phyloP scores from a whole-genome alignment of 2,888 invertebrate species.

The Drosophila longiperda region DNA sequence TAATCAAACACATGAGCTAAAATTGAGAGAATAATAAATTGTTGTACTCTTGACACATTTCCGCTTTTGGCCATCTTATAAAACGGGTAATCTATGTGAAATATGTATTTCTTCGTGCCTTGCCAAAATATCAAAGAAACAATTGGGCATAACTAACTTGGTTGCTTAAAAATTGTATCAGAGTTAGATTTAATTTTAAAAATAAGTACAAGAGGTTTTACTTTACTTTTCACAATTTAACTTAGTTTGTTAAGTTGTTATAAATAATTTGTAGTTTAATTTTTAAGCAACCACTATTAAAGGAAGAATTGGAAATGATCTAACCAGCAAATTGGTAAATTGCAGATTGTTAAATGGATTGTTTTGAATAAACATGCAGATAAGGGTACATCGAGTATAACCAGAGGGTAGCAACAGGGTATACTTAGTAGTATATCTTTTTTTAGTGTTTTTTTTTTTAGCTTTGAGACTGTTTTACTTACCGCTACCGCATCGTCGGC shows the following conservation, averaged over 20 bases:
- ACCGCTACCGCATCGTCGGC: slow-evolving; percentile 83
- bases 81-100: slow-evolving; percentile 7
- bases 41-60: slow-evolving; percentile 38
- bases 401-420: slow-evolving; percentile 3
- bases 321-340: background rate
- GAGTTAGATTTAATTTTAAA: background rate
- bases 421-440: background rate
- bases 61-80: slow-evolving; percentile 39
- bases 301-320: background rate
- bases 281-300: background rate
- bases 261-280: background rate
- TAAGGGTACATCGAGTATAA: slow-evolving; percentile 6
- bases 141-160: background rate
- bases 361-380: slow-evolving; percentile 36
- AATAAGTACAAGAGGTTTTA: background rate
- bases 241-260: background rate
- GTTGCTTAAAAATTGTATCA: background rate
- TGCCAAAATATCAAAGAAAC: slow-evolving; percentile 40
- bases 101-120: slow-evolving; percentile 19
- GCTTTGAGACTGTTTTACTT: slow-evolving; percentile 70
- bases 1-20: slow-evolving; percentile 29
- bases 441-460: slow-evolving; percentile 1
- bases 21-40: slow-evolving; percentile 5
- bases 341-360: slow-evolving; percentile 17
- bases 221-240: background rate